Percentiles rank a stretch among this genome's conserved stretches.
These are phyloP conservation scores for Cyprinodon diabolis DNA, from an alignment of 2,797 vertebrate species.

Conservation along the genomic window DNA sequence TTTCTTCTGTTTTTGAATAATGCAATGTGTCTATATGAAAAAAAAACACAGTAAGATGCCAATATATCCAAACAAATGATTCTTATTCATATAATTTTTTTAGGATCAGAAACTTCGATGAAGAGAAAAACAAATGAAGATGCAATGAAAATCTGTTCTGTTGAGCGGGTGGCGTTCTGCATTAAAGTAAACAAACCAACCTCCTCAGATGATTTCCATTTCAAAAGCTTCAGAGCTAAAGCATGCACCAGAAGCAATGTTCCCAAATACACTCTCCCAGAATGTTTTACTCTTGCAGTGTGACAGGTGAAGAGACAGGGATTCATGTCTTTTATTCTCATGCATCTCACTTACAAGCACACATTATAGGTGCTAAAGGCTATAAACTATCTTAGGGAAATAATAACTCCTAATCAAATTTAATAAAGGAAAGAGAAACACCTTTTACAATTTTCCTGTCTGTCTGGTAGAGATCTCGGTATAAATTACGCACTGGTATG, in stretches of 20 bases:
- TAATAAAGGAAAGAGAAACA: background rate
- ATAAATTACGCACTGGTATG: slow-evolving; percentile 65
- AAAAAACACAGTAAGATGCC: slow-evolving; percentile 13
- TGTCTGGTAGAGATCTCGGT: slow-evolving; percentile 28
- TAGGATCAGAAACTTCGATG: slow-evolving; percentile 36
- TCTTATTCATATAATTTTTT: slow-evolving; percentile 20
- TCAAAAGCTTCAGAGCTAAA: slow-evolving; percentile 58
- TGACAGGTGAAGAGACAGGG: slow-evolving; percentile 11
- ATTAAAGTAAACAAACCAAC: slow-evolving; percentile 67
- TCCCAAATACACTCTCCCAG: slow-evolving; percentile 35
- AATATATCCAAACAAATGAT: background rate
- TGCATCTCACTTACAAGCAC: slow-evolving; percentile 9
- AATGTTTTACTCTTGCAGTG: slow-evolving; percentile 44
- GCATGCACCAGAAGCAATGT: slow-evolving; percentile 53
- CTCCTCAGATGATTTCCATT: slow-evolving; percentile 66
- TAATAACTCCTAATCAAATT: slow-evolving; percentile 11
- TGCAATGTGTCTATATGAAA: slow-evolving; percentile 2
- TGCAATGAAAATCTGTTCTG: slow-evolving; percentile 27
- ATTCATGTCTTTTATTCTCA: background rate
- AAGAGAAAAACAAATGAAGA: slow-evolving; percentile 1
- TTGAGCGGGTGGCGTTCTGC: slow-evolving; percentile 48
- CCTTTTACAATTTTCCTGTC: slow-evolving; percentile 20
- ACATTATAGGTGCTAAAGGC: slow-evolving; percentile 8
- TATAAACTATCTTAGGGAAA: slow-evolving; percentile 7
- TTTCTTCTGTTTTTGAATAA: slow-evolving; percentile 26